Percentiles rank a stretch among this genome's conserved stretches.
Conservation (phyloP, 1,140 invertebrate species). For the Fopius arisanus region DNA sequence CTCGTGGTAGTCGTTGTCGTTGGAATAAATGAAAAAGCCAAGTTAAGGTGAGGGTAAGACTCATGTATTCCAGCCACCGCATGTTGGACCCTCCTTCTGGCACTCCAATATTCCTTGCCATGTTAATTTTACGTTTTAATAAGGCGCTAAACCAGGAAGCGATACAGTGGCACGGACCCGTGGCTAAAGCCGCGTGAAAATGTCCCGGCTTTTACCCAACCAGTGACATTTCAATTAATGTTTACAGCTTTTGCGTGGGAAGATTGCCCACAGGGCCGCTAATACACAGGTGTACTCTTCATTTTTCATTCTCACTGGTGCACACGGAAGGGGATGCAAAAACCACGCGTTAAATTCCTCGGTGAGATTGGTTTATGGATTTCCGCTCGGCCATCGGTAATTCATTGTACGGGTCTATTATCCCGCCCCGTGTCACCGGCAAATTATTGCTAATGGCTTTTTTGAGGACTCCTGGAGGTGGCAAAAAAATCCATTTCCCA, state of each 20-base stretch:
- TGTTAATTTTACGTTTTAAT: slow-evolving; percentile 62
- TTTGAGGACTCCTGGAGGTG: too few relatives aligned
- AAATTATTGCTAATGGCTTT: too few relatives aligned
- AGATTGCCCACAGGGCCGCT: slow-evolving; percentile 28
- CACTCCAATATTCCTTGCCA: slow-evolving; percentile 52
- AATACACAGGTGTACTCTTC: neutral
- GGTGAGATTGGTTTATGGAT: neutral
- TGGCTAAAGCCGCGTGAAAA: slow-evolving; percentile 47
- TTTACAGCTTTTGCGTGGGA: slow-evolving; percentile 54
- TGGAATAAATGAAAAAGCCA: neutral
- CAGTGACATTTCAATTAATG: slow-evolving; percentile 63
- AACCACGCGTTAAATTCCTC: neutral
- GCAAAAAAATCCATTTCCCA: too few relatives aligned
- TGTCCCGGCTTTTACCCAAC: slow-evolving; percentile 44
- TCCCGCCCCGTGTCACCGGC: too few relatives aligned
- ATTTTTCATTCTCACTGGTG: neutral
- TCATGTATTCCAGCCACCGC: neutral
- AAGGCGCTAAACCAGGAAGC: slow-evolving; percentile 57
- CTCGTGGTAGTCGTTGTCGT: slow-evolving; percentile 27
- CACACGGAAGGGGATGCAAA: neutral
- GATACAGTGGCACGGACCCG: slow-evolving; percentile 39
- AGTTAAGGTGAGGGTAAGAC: neutral
- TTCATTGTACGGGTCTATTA: too few relatives aligned
- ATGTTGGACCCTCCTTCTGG: neutral
- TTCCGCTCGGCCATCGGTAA: neutral